Base-by-base conservation (phyloP, 1,140 invertebrate genomes). In the Saccostrea glomerata region DNA sequence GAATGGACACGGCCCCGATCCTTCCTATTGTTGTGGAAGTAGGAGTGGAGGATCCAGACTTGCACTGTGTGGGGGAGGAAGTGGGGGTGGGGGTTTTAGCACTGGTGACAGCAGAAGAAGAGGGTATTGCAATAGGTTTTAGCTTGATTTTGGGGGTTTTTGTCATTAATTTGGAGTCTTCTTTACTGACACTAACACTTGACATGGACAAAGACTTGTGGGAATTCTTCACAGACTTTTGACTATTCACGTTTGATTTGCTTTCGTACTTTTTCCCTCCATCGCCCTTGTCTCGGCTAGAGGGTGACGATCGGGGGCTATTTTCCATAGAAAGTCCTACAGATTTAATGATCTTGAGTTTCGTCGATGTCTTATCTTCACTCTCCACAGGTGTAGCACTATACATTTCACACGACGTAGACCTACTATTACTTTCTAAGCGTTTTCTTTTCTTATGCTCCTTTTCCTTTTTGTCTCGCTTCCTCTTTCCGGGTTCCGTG, bases 91-190 rank as follows among this genome's bases (percentile, higher is more conserved):
- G 82, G 47, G 91, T 88, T 58, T 88, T 88, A 84, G 87, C 84
- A 58, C 89, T 36, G 5, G 89, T 84, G 3, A 66, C 87, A n/a
- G 93, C 91, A 47, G 92, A 92, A 63, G 91, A 91, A 12, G 92
- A 87, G 54, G 93, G 91, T 82, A 95, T 92, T 20, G 90, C 91
- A 47, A 94, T 89, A n/a, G 93, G 94, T 89, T 95, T 95, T 56
- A 95, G 87, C 86, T 94, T 93, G n/a, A 95, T 93, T 23, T 94
- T 94, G 7, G 93, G 92, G 30, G 93, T 94, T 90, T 94, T 93
- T n/a, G 90, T 92, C 83, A 92, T 92, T 23, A 95, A 88, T 89
- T 94, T 95, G 5, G 93, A 92, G 82, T 94, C 94, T 5, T 92
- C 89, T 89, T 93, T 94, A 60, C 88, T 91, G 11, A 91, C 87